These are phyloP conservation scores for Austrolebias charrua DNA, from an alignment of 2,797 vertebrate genomes.

Conservation along the genomic window DNA sequence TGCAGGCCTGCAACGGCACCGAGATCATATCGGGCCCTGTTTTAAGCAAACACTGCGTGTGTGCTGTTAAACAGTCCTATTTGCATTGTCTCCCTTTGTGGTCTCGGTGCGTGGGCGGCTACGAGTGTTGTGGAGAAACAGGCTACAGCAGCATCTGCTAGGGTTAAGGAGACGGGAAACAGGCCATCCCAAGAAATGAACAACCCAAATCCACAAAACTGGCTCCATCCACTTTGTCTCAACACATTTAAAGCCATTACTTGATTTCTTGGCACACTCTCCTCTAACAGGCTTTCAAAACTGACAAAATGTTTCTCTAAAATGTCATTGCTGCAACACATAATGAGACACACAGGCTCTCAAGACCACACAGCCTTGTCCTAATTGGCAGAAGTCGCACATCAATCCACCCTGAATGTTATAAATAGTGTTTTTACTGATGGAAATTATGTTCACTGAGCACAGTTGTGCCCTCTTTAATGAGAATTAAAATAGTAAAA, in stretches of 20 bases:
- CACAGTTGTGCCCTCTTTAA: conserved; percentile 51
- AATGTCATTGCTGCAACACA: conserved; percentile 30
- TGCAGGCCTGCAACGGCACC: conserved; percentile 7
- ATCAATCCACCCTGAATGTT: conserved; percentile 50
- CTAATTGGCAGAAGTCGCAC: conserved; percentile 55
- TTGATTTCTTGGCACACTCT: conserved; percentile 29
- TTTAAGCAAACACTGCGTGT: conserved; percentile 26
- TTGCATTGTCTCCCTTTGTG: conserved; percentile 47
- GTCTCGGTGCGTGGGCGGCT: conserved; percentile 58
- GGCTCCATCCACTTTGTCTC: conserved; percentile 21
- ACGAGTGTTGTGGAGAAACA: conserved; percentile 50
- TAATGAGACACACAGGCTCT: conserved; percentile 16
- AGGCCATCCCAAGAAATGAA: conserved; percentile 51
- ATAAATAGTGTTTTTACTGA: conserved; percentile 58
- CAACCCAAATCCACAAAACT: conserved; percentile 33
- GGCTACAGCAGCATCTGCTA: conserved; percentile 49
- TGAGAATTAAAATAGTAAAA: conserved; percentile 40
- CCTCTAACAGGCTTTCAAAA: conserved; percentile 17
- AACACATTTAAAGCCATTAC: conserved; percentile 37
- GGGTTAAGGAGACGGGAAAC: conserved; percentile 51
- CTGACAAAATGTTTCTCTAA: conserved; percentile 30
- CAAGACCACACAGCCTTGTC: conserved; percentile 42
- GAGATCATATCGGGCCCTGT: conserved; percentile 22
- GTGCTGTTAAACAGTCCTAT: conserved; percentile 44
- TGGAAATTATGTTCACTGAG: conserved; percentile 50